Percentiles rank a stretch among this genome's conserved stretches.
These are phyloP conservation scores for Rhinogobius similis DNA, from an alignment of 2,113 vertebrate genomes.

Conservation along the genomic window DNA sequence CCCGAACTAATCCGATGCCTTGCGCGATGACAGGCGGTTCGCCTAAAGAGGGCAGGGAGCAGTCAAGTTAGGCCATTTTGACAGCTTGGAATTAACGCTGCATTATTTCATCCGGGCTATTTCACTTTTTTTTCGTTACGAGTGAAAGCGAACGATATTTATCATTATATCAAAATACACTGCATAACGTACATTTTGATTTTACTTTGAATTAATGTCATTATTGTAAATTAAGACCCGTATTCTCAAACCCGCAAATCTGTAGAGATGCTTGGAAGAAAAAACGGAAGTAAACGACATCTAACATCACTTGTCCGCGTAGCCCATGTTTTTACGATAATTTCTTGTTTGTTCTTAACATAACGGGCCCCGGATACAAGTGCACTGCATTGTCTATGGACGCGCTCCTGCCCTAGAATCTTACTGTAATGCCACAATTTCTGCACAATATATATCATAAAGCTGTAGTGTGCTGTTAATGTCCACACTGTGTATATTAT, in stretches of 20 bases:
- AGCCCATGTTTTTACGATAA: background rate
- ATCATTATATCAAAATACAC: background rate
- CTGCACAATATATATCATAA: background rate
- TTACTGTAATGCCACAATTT: background rate
- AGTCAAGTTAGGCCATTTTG: conserved; percentile 65
- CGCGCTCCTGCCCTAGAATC: background rate
- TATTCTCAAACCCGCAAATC: background rate
- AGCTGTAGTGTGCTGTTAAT: background rate
- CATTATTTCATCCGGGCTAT: conserved; percentile 11
- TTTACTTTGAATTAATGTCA: background rate
- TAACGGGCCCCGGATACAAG: conserved; percentile 5
- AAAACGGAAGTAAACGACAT: background rate
- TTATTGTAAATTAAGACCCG: background rate
- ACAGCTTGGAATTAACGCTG: conserved; percentile 56
- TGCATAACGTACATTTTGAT: background rate
- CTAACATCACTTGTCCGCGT: background rate
- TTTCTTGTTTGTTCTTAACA: background rate
- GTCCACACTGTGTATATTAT: accelerated
- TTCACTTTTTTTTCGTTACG: background rate
- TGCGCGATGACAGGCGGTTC: conserved; percentile 24
- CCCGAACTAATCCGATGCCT: conserved; percentile 11
- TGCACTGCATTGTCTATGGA: conserved; percentile 5
- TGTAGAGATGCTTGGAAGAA: background rate
- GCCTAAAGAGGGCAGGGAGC: conserved; percentile 30
- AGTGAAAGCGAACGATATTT: background rate